Conservation (phyloP, 2,797 vertebrate genomes). For the Gymnocypris eckloni region DNA sequence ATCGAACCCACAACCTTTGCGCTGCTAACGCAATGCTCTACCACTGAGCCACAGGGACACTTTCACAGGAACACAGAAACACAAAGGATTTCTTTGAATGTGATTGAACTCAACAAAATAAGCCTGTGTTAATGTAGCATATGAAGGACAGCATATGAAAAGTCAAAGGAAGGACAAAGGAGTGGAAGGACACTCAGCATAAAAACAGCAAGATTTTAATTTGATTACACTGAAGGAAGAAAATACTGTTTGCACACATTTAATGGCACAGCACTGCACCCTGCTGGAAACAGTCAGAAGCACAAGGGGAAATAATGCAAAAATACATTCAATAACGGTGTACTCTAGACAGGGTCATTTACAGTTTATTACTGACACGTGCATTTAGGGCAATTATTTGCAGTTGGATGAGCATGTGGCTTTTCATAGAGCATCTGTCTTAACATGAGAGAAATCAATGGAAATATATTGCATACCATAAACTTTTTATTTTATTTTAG, state of each 20-base stretch:
- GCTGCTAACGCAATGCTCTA: too few relatives aligned
- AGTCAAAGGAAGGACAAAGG: background rate
- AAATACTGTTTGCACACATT: slow-evolving; percentile 24
- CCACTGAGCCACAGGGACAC: too few relatives aligned
- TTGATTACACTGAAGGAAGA: slow-evolving; percentile 19
- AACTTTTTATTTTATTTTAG: too few relatives aligned
- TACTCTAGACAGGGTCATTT: background rate
- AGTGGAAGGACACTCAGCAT: slow-evolving; percentile 3
- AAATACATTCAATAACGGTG: background rate
- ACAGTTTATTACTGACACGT: background rate
- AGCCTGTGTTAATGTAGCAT: background rate
- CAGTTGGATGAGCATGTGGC: background rate
- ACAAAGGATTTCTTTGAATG: background rate
- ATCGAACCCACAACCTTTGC: too few relatives aligned
- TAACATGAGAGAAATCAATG: background rate
- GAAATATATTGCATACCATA: slow-evolving; percentile 1
- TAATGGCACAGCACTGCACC: slow-evolving; percentile 42
- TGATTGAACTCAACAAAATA: background rate
- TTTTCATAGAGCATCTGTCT: background rate
- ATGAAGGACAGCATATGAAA: background rate
- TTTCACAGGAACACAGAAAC: too few relatives aligned
- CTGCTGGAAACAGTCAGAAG: slow-evolving; percentile 45
- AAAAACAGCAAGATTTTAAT: slow-evolving; percentile 31
- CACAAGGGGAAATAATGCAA: background rate
- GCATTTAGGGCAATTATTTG: background rate